Base-by-base conservation (phyloP, 2,797 vertebrate species). In the Sebastes kiyomatsui region DNA sequence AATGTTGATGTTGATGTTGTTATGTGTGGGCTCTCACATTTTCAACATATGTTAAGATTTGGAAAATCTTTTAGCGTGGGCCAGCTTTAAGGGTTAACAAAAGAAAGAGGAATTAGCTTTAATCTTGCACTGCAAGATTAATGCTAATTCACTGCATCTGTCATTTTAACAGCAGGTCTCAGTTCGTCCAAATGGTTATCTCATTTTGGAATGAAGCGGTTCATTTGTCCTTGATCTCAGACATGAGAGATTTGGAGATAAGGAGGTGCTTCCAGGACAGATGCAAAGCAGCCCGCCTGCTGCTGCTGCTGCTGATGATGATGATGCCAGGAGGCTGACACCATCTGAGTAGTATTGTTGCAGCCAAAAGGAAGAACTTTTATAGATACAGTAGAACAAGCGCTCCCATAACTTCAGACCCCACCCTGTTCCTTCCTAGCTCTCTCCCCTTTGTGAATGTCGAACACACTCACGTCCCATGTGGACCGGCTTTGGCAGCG, bases 311-410 rank as follows among this genome's bases (percentile, higher is more conserved):
- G 42, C 0, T 16, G 42, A 0, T 23, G 59, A 2, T 20, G 72
- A 14, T 11, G 58, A 11, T 30, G 64, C 59, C 75, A 69, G 60
- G 6, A 56, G 38, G 49, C 49, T 52, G 49, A 52, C 49, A 46
- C 7, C 1, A 23, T 35, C 62, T 12, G 16, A 68, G 46, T 4
- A 32, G 1, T 33, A 25, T 71, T 33, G n/a, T 30, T 49, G 32
- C 58, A 27, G 49, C 49, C 49, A 20, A 46, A 73, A 73, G 32
- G 60, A 64, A 49, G 62, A 55, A 6, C 32, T 62, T 86, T 87
- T 79, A 75, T 64, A 60, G 69, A 32, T 12, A 33, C 52, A 33
- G 67, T 32, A 64, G 82, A 89, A 90, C 77, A 77, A 77, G 68
- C 38, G 33, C 62, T 81, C 80, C 32, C 65, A 46, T 77, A 70